Evolutionary conservation across 2,113 vertebrate species (phyloP), one percentile per base, ranked within the genome.

Genomic region (Monopterus albus): DNA sequence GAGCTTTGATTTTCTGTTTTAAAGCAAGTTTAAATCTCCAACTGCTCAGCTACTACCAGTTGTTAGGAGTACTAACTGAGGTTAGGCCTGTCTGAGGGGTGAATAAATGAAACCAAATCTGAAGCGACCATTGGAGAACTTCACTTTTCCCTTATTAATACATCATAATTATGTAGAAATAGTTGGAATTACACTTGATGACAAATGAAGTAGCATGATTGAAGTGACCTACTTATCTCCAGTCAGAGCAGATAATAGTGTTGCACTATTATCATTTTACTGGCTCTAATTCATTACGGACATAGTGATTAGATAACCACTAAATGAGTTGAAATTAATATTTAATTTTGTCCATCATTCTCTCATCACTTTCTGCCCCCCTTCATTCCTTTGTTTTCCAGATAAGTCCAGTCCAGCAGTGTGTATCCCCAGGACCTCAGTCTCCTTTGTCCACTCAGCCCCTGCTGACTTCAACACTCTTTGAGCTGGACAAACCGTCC

Each of bases 401-500:
- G 78, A 83, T 63, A 25, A 85, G 51, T 72, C 55, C 61, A 12
- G 14, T 58, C 28, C 61, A 75, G 9, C 60, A 51, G 28, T 8
- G 56, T n/a, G 42, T 75, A 1, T 75, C 56, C 18, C 75, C 71
- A 11, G 12, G 8, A 13, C 8, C 42, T 50, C 63, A 6, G 15
- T 79, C 82, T 26, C 56, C 73, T 50, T 38, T 82, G 6, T 26
- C 65, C 42, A 21, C 67, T 39, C 69, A 6, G 21, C 87, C 88
- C 7, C 47, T 88, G 36, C 50, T 91, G 67, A 84, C 90, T 20
- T 91, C 92, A 6, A 87, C 88, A 11, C 60, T 84, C 5, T 61
- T 70, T 35, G 75, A 91, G 45, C 46, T 43, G 26, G 63, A 89
- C 43, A 86, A 72, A 33, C 53, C 64, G 4, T 6, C 60, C 2